Conservation (phyloP, 1,140 invertebrate genomes). For the Ceratina calcarata region DNA sequence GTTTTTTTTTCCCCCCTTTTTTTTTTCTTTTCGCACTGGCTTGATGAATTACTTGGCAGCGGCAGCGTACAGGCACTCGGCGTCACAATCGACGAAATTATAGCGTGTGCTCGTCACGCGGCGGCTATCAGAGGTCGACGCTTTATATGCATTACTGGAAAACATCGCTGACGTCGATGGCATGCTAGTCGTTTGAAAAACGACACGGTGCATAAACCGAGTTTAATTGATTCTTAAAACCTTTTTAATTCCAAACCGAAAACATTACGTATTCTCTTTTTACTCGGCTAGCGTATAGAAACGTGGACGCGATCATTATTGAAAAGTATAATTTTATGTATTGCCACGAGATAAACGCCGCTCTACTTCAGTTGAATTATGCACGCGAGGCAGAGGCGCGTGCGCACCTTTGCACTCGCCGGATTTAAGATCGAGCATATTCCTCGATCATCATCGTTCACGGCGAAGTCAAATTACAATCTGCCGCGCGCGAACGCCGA, state of each 20-base stretch:
- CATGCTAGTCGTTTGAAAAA: not conserved
- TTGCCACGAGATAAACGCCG: not conserved
- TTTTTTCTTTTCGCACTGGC: not conserved
- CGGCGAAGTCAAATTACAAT: constrained; percentile 23
- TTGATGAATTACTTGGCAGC: not conserved
- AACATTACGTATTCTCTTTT: too few relatives aligned
- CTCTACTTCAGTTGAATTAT: not conserved
- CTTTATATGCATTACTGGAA: constrained; percentile 11
- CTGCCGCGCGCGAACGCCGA: not conserved
- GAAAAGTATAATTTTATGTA: not conserved
- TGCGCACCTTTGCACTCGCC: not conserved
- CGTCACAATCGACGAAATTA: constrained; percentile 40
- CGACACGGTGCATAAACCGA: too few relatives aligned
- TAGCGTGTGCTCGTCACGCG: constrained; percentile 1
- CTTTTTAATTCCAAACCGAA: too few relatives aligned
- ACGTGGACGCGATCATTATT: not conserved
- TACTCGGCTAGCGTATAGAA: not conserved
- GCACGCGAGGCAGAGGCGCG: not conserved
- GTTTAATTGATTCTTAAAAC: too few relatives aligned
- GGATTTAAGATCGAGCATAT: constrained; percentile 25
- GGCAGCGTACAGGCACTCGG: not conserved
- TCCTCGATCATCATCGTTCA: constrained; percentile 13
- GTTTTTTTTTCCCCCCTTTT: not conserved
- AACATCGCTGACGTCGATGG: not conserved
- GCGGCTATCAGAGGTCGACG: constrained; percentile 14